Conservation (phyloP, 2,888 invertebrate genomes). For the Trichopria drosophilae region DNA sequence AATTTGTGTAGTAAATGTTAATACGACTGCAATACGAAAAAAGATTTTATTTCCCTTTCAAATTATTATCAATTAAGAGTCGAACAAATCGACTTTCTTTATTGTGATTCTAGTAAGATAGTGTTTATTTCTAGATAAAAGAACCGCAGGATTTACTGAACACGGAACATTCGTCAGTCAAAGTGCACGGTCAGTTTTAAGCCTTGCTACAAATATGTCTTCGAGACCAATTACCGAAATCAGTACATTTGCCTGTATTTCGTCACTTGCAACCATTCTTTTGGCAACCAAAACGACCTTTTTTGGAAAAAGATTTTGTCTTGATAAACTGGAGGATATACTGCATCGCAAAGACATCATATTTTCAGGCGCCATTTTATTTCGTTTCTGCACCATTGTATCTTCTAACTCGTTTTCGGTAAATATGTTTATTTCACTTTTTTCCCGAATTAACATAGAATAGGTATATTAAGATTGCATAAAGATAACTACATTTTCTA, state of each 20-base stretch:
- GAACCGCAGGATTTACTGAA: slow-evolving; percentile 53
- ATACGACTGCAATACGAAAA: too few relatives aligned
- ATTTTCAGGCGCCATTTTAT: slow-evolving; percentile 51
- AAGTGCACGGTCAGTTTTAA: slow-evolving; percentile 46
- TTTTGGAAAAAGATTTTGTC: slow-evolving; percentile 46
- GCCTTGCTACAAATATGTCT: slow-evolving; percentile 52
- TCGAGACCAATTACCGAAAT: slow-evolving; percentile 50
- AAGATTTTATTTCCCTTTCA: too few relatives aligned
- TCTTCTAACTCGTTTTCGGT: slow-evolving; percentile 55
- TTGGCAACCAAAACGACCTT: slow-evolving; percentile 49
- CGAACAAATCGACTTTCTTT: too few relatives aligned
- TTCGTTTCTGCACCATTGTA: slow-evolving; percentile 51
- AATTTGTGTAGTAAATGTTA: too few relatives aligned
- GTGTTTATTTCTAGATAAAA: slow-evolving; percentile 45
- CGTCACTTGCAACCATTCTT: slow-evolving; percentile 48
- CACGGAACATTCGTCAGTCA: slow-evolving; percentile 43
- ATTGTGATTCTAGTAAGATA: too few relatives aligned
- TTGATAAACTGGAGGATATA: slow-evolving; percentile 42
- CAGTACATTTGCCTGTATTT: slow-evolving; percentile 52
- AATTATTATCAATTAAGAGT: too few relatives aligned
- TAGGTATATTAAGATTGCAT: too few relatives aligned
- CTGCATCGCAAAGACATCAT: slow-evolving; percentile 40
- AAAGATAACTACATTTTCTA: too few relatives aligned
- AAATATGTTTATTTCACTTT: too few relatives aligned
- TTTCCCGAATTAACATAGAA: too few relatives aligned